Evolutionary conservation across 2,888 invertebrate genomes (phyloP).

Genomic region (Podabrus alpinus): DNA sequence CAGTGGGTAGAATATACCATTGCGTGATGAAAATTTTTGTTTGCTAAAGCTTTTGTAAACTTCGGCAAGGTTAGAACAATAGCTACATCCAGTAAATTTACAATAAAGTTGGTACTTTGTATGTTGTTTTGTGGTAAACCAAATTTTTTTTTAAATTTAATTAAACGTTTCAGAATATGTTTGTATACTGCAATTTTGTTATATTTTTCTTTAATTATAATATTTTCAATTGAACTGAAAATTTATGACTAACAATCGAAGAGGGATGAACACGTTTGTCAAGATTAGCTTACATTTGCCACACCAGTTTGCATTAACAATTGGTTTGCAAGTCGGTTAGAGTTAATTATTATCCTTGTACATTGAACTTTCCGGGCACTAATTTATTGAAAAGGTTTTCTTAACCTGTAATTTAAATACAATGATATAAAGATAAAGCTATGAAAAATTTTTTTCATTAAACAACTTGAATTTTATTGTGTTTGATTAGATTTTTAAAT

Average conservation of each 20-base stretch:
- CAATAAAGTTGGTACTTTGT: neutral
- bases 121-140: neutral
- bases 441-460: too few species aligned
- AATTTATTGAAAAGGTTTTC: neutral
- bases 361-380: neutral
- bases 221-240: neutral
- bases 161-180: neutral
- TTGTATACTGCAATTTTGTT: neutral
- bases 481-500: too few species aligned
- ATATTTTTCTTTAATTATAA: neutral
- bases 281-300: neutral
- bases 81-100: neutral
- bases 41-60: neutral
- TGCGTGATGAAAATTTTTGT: constrained; percentile 3
- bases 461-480: too few species aligned
- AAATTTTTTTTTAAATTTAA: neutral
- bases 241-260: too few species aligned
- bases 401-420: neutral
- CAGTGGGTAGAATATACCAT: neutral
- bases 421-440: too few species aligned
- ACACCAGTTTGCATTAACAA: neutral
- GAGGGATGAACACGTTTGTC: neutral
- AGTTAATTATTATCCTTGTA: neutral
- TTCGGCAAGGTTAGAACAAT: neutral
- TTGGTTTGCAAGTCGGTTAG: neutral